These are phyloP conservation scores for Latrodectus hesperus DNA, from an alignment of 2,888 invertebrate species.

Conservation along the genomic window DNA sequence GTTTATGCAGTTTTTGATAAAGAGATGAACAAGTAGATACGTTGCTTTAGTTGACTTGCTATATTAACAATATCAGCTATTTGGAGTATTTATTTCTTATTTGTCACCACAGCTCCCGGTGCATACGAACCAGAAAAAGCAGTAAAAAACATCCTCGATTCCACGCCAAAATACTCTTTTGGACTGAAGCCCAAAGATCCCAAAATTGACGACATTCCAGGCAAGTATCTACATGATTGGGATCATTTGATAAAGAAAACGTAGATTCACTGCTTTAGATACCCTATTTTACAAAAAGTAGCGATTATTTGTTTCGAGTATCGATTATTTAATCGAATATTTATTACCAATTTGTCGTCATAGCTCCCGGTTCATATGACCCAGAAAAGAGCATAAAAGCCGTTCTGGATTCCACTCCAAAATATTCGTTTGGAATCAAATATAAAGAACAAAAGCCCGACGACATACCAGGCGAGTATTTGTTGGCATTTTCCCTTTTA, in stretches of 20 bases:
- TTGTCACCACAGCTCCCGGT: constrained; percentile 81
- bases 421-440: constrained; percentile 84
- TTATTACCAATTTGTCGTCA: too few relatives aligned
- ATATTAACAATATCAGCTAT: neutral
- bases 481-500: neutral
- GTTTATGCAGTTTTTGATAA: too few relatives aligned
- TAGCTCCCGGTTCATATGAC: constrained; percentile 53
- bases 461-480: constrained; percentile 70
- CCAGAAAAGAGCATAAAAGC: constrained; percentile 40
- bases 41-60: neutral
- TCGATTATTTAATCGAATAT: too few relatives aligned
- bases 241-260: too few relatives aligned
- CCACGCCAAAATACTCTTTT: constrained; percentile 82
- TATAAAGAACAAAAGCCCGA: constrained; percentile 69
- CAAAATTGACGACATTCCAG: constrained; percentile 70
- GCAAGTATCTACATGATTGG: constrained; percentile 20
- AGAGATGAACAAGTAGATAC: neutral
- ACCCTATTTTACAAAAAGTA: neutral
- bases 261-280: too few relatives aligned
- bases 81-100: too few relatives aligned
- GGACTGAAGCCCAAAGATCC: constrained; percentile 78
- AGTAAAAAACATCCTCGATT: constrained; percentile 78
- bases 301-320: too few relatives aligned
- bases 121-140: constrained; percentile 86
- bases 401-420: constrained; percentile 79